Conservation (phyloP, 2,113 vertebrate species). For the Megaptera novaeangliae region DNA sequence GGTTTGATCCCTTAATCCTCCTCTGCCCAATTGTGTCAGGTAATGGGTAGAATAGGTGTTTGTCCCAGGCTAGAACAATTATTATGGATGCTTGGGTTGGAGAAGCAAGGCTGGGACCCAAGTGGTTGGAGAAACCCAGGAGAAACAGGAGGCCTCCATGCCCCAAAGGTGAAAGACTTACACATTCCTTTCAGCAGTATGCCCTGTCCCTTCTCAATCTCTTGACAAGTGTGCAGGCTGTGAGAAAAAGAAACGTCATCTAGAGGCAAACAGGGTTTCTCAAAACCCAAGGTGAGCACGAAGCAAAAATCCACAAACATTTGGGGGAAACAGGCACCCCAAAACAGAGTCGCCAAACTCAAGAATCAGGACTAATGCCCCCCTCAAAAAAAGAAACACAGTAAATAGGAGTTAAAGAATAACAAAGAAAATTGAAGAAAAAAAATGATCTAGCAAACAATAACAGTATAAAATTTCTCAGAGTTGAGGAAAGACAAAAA, state of each 20-base stretch:
- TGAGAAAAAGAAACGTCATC: background rate
- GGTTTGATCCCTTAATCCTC: background rate
- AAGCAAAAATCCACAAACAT: background rate
- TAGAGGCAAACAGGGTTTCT: background rate
- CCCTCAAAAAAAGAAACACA: background rate
- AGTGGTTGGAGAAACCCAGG: background rate
- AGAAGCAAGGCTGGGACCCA: background rate
- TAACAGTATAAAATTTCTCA: background rate
- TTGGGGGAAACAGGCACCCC: background rate
- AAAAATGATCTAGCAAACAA: background rate
- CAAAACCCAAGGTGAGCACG: background rate
- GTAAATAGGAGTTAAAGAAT: background rate
- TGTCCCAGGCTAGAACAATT: background rate
- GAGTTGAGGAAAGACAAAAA: slow-evolving; percentile 30
- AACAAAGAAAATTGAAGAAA: background rate
- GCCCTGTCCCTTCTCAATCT: background rate
- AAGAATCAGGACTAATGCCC: background rate
- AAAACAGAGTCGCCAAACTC: background rate
- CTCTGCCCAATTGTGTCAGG: background rate
- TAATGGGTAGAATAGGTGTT: background rate
- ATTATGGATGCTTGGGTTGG: background rate
- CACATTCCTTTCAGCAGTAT: background rate
- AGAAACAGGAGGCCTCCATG: background rate
- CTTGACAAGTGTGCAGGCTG: background rate
- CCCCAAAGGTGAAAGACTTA: background rate